Percentiles rank a stretch among this genome's conserved stretches.
These are phyloP conservation scores for Ganaspis sp. DNA, from an alignment of 1,140 invertebrate species.

Conservation along the genomic window DNA sequence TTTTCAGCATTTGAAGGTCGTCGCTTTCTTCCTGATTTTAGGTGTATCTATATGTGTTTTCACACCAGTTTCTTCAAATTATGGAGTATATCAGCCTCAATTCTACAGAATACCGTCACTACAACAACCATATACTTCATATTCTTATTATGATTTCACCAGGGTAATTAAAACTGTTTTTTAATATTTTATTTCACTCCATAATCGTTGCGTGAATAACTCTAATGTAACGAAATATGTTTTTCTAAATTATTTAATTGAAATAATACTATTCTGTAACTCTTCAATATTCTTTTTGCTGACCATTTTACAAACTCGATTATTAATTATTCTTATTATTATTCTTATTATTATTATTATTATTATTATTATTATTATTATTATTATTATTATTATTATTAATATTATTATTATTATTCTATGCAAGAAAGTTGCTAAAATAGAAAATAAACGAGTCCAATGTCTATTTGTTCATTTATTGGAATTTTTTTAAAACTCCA, in stretches of 20 bases:
- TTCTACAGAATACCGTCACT: slow-evolving; percentile 46
- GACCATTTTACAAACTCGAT: too few relatives aligned
- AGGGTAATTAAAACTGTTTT: slow-evolving; percentile 30
- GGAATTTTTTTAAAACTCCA: too few relatives aligned
- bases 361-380: too few relatives aligned
- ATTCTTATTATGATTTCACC: slow-evolving; percentile 53
- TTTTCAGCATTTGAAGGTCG: not conserved
- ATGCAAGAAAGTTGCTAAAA: too few relatives aligned
- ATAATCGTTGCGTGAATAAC: not conserved
- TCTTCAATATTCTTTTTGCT: too few relatives aligned
- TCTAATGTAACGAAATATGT: not conserved
- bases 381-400: too few relatives aligned
- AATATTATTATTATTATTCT: too few relatives aligned
- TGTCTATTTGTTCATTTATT: too few relatives aligned
- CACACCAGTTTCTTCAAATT: slow-evolving; percentile 20
- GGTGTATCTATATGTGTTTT: slow-evolving; percentile 20
- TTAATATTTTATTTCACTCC: not conserved
- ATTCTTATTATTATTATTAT: too few relatives aligned
- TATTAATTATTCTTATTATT: too few relatives aligned
- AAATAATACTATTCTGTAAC: not conserved
- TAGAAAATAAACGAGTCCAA: too few relatives aligned
- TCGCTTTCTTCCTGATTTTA: not conserved
- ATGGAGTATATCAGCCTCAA: slow-evolving; percentile 36
- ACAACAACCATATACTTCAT: slow-evolving; percentile 49
- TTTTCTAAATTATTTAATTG: slow-evolving; percentile 14